Evolutionary conservation across 2,113 vertebrate genomes (phyloP).

Genomic region (Bombycilla garrulus): DNA sequence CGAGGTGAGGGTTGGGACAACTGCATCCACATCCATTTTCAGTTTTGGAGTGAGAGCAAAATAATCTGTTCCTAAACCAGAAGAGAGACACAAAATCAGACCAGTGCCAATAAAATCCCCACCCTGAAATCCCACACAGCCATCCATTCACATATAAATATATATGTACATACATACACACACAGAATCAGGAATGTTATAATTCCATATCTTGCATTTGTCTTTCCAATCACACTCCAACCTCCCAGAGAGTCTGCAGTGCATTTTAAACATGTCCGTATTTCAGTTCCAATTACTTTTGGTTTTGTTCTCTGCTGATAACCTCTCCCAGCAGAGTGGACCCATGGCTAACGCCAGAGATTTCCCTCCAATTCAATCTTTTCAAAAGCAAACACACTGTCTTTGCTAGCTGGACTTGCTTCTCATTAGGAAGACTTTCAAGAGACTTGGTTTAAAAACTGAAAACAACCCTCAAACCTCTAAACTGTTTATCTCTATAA

Average conservation of each 20-base stretch:
- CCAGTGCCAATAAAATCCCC: neutral
- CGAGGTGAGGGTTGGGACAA: neutral
- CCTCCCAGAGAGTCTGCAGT: neutral
- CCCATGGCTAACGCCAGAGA: neutral
- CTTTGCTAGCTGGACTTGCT: constrained; percentile 18
- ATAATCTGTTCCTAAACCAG: neutral
- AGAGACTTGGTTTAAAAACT: constrained; percentile 16
- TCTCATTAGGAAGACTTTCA: constrained; percentile 38
- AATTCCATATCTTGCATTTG: neutral
- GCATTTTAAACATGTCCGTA: neutral
- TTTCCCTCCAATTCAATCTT: constrained; percentile 7
- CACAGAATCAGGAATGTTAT: neutral
- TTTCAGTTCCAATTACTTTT: constrained; percentile 48
- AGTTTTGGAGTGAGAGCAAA: neutral
- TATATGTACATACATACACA: neutral
- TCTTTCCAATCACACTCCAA: neutral
- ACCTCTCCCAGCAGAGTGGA: constrained; percentile 27
- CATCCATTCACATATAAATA: neutral
- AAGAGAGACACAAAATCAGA: neutral
- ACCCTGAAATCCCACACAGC: neutral
- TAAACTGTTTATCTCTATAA: constrained; percentile 21
- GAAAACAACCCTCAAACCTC: constrained; percentile 21
- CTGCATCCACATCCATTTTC: neutral
- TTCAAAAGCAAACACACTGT: neutral
- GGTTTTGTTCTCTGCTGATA: constrained; percentile 35